Evolutionary conservation across 2,113 vertebrate genomes (phyloP).

Genomic region (Myrmophylax atrothorax): DNA sequence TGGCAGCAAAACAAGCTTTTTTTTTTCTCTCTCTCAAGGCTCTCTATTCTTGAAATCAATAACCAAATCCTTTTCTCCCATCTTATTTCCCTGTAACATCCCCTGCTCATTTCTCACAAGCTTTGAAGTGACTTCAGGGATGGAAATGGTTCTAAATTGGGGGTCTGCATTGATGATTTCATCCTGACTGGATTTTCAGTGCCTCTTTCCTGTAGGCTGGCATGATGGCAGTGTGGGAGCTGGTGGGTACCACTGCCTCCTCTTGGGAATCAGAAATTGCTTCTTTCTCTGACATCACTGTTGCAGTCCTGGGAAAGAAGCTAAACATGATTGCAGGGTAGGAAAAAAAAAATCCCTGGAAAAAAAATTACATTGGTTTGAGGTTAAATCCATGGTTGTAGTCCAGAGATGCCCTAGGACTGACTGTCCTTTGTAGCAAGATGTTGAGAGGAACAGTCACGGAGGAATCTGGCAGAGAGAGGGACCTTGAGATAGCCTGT

Average conservation of each 20-base stretch:
- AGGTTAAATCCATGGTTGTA: not conserved
- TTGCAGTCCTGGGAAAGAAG: conserved; percentile 1
- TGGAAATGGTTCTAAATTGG: not conserved
- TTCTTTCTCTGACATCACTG: not conserved
- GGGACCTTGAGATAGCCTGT: not conserved
- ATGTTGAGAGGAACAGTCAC: not conserved
- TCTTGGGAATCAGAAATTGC: not conserved
- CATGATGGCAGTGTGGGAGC: not conserved
- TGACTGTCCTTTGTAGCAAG: not conserved
- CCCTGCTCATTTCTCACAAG: not conserved
- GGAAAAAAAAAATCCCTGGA: not conserved
- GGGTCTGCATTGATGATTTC: not conserved
- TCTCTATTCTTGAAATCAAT: not conserved
- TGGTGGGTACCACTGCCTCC: not conserved
- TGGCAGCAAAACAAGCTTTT: not conserved
- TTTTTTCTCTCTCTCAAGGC: not conserved
- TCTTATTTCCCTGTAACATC: not conserved
- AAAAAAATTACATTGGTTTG: not conserved
- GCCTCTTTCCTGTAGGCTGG: not conserved
- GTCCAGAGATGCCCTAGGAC: not conserved
- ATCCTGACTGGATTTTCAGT: not conserved
- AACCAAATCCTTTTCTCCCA: not conserved
- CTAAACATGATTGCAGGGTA: conserved; percentile 30
- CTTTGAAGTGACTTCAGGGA: not conserved
- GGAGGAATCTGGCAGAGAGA: conserved; percentile 2